Conservation (phyloP, 2,888 invertebrate species). For the Chrysopilus asiliformis region DNA sequence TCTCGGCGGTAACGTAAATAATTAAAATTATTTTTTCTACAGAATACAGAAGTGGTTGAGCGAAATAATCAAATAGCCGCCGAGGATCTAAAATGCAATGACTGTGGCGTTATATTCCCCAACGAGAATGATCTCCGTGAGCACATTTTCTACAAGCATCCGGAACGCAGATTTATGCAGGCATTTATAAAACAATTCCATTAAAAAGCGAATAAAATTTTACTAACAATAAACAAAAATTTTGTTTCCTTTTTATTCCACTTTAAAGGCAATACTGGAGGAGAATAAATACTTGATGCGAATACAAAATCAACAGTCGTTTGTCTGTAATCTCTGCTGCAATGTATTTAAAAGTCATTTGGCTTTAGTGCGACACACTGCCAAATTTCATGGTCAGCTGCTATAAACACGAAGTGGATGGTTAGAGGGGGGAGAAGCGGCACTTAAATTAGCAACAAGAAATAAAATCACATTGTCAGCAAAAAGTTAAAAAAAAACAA, state of each 20-base stretch:
- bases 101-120: constrained; percentile 18
- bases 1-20: too few species aligned
- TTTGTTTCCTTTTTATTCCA: neutral
- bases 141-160: constrained; percentile 20
- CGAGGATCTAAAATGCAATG: constrained; percentile 19
- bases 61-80: neutral
- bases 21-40: constrained; percentile 15
- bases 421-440: too few species aligned
- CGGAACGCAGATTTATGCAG: constrained; percentile 20
- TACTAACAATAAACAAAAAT: too few species aligned
- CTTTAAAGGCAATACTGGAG: constrained; percentile 17
- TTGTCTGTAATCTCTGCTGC: constrained; percentile 19
- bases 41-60: neutral
- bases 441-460: too few species aligned
- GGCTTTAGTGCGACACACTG: constrained; percentile 19
- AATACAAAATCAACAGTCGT: constrained; percentile 20
- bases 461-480: too few species aligned
- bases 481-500: too few species aligned
- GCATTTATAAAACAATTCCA: constrained; percentile 9
- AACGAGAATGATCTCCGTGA: constrained; percentile 19
- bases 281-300: constrained; percentile 20
- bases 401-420: too few species aligned
- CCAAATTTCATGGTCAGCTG: constrained; percentile 20
- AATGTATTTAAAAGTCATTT: constrained; percentile 21
- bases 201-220: neutral